These are phyloP conservation scores for Spodoptera littoralis DNA, from an alignment of 2,888 invertebrate genomes.

Conservation along the genomic window DNA sequence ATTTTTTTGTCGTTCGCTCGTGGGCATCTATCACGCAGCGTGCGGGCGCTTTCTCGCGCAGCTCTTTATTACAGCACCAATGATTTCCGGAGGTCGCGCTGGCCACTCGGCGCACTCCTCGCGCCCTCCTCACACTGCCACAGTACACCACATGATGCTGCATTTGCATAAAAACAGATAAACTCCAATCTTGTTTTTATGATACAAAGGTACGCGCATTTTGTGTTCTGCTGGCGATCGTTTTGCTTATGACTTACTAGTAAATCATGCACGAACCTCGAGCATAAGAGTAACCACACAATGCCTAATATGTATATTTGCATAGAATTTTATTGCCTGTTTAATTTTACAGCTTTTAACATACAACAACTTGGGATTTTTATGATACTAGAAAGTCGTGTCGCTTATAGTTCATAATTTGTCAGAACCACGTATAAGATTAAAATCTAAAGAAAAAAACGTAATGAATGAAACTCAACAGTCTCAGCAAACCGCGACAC, in stretches of 20 bases:
- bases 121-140: constrained; percentile 34
- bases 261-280: constrained; percentile 14
- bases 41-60: constrained; percentile 84
- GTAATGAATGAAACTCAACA: constrained; percentile 18
- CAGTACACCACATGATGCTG: constrained; percentile 46
- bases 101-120: constrained; percentile 53
- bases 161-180: constrained; percentile 61
- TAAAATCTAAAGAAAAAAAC: constrained; percentile 34
- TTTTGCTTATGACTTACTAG: constrained; percentile 35
- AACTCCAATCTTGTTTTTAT: constrained; percentile 48
- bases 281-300: constrained; percentile 4
- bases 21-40: constrained; percentile 87
- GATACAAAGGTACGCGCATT: constrained; percentile 25
- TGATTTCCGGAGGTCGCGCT: constrained; percentile 82
- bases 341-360: too few species aligned
- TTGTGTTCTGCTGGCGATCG: constrained; percentile 26
- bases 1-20: constrained; percentile 84
- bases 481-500: constrained; percentile 49
- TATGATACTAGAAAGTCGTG: not conserved
- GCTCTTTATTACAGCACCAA: constrained; percentile 84
- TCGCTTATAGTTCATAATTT: not conserved
- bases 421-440: constrained; percentile 25
- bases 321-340: not conserved
- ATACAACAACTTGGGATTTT: not conserved
- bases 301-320: constrained; percentile 1